Evolutionary conservation across 1,140 invertebrate genomes (phyloP).

Genomic region (Pseudomyrmex concolor): DNA sequence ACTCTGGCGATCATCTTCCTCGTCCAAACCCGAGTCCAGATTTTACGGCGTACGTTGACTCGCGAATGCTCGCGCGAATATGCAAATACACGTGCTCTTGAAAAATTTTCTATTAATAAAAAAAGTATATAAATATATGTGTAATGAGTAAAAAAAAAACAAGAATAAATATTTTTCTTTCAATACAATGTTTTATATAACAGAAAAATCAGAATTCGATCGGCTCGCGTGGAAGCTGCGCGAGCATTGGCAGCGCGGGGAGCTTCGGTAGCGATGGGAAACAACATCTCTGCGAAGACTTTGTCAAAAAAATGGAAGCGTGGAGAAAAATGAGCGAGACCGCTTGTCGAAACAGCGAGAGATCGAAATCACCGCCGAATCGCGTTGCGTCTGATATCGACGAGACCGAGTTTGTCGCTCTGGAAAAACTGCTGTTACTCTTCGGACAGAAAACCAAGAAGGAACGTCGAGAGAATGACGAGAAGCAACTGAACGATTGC

Average conservation of each 20-base stretch:
- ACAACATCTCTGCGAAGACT: constrained; percentile 88
- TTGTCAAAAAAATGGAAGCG: constrained; percentile 89
- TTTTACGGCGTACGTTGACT: constrained; percentile 43
- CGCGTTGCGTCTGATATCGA: constrained; percentile 64
- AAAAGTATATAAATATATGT: background rate
- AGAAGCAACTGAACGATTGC: constrained; percentile 52
- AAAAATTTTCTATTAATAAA: background rate
- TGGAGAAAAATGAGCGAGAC: constrained; percentile 85
- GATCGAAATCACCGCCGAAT: constrained; percentile 16
- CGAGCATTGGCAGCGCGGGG: constrained; percentile 40
- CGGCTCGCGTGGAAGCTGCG: constrained; percentile 5
- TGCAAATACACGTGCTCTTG: no score
- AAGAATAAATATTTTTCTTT: background rate
- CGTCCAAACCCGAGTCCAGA: constrained; percentile 68
- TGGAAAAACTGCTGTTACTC: constrained; percentile 68
- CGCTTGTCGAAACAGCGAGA: background rate
- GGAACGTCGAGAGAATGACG: constrained; percentile 87
- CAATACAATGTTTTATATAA: background rate
- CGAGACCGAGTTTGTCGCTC: constrained; percentile 84
- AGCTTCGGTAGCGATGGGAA: constrained; percentile 78
- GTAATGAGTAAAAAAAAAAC: background rate
- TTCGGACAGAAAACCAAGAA: constrained; percentile 84
- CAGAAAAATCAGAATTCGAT: constrained; percentile 38
- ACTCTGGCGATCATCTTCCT: constrained; percentile 84
- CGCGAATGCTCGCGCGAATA: constrained; percentile 1